Base-by-base conservation (phyloP, 2,113 vertebrate species). In the Lethenteron camtschaticum region DNA sequence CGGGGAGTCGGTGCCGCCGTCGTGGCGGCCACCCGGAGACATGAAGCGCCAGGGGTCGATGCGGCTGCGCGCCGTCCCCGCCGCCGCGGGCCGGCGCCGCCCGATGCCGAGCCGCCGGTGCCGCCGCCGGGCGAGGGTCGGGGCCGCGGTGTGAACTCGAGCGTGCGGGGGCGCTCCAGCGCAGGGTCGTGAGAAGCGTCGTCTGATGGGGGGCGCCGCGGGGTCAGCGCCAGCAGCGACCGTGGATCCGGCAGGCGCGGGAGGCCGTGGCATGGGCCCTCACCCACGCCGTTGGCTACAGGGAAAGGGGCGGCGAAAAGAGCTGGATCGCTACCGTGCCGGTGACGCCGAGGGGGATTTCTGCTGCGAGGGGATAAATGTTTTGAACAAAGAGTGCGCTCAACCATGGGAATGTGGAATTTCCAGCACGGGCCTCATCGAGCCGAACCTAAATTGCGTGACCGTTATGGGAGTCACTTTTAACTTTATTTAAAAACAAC, bases 191-290 rank as follows among this genome's bases (percentile, higher is more conserved):
- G 79, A 74, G 83, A 82, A 69, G 79, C 74, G 74, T 78, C 83
- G n/a, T 66, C 63, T 66, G 63, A 20, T 16, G 63, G n/a, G 80
- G 86, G 83, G 55, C 89, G 88, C 56, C 90, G 83, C 0, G 89
- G 90, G 11, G 89, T 91, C 8, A 89, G 90, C 70, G 90, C 90
- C 58, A 90, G 96, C 73, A 96, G 83, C 69, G 91, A 69, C 68
- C 90, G 91, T 68, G 91, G 90, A 75, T 95, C 83, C 8, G 91
- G 90, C 70, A 95, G 81, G 70, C 91, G 87, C 71, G 90, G 90
- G 58, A 96, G 84, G 75, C 87, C 85, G 24, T 66, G 63, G 63
- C 24, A 66, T 66, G 63, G 63, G 24, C 63, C 24, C 24, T 24
- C 63, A 9, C 63, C 63, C n/a, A 16, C n/a, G 63, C 24, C 63